phyloP scores from a whole-genome alignment of 2,888 invertebrate species.

The Tanytarsus gracilentus region DNA sequence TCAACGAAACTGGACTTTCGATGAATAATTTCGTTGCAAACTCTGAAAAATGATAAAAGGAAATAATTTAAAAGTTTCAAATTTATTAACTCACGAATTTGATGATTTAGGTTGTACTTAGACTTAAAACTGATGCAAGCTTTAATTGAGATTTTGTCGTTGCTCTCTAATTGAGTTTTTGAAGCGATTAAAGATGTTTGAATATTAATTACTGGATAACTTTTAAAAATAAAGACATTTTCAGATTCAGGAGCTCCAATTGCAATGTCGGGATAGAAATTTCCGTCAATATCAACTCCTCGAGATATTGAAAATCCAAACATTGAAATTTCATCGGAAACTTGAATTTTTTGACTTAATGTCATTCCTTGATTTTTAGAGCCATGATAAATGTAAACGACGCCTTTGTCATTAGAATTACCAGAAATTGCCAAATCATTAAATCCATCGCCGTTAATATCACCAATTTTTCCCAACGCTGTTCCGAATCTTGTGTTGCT shows the following conservation, averaged over 20 bases:
- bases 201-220: slow-evolving; percentile 43
- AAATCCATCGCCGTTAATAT: slow-evolving; percentile 17
- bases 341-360: slow-evolving; percentile 45
- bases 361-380: slow-evolving; percentile 50
- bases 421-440: slow-evolving; percentile 57
- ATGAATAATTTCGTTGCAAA: too few relatives aligned
- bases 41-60: too few relatives aligned
- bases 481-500: slow-evolving; percentile 54
- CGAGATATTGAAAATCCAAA: slow-evolving; percentile 41
- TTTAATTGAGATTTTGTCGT: too few relatives aligned
- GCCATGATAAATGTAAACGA: slow-evolving; percentile 68
- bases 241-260: slow-evolving; percentile 45
- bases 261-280: slow-evolving; percentile 42
- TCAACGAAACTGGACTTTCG: too few relatives aligned
- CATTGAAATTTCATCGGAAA: slow-evolving; percentile 34
- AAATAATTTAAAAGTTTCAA: too few relatives aligned
- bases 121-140: too few relatives aligned
- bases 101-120: too few relatives aligned
- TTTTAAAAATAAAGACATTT: slow-evolving; percentile 41
- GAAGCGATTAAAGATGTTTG: slow-evolving; percentile 38
- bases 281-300: slow-evolving; percentile 41
- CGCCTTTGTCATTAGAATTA: slow-evolving; percentile 56
- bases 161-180: too few relatives aligned
- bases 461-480: slow-evolving; percentile 46
- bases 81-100: too few relatives aligned